Conservation (phyloP, 1,140 invertebrate species). For the Hyphantria cunea region DNA sequence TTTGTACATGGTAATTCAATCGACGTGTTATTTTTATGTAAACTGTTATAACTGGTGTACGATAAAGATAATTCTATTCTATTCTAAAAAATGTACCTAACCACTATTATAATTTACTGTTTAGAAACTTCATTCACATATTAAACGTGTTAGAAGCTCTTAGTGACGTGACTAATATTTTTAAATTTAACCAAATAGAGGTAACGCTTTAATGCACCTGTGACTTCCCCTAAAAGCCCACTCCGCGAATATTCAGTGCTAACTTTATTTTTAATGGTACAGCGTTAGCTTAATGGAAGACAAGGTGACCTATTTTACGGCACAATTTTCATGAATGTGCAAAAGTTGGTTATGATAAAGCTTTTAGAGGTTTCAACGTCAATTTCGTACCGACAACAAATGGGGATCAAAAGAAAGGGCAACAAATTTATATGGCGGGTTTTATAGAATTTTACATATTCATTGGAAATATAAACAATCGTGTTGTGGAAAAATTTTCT, state of each 20-base stretch:
- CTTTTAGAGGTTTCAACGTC: slow-evolving; percentile 55
- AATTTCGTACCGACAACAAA: slow-evolving; percentile 30
- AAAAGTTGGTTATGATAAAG: slow-evolving; percentile 68
- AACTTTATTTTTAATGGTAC: slow-evolving; percentile 79
- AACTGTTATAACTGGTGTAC: too few relatives aligned
- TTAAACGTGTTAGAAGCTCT: background rate
- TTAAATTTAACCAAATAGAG: slow-evolving; percentile 65
- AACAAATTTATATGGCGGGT: slow-evolving; percentile 7
- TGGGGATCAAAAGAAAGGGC: slow-evolving; percentile 19
- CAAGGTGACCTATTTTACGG: slow-evolving; percentile 72
- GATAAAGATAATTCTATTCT: too few relatives aligned
- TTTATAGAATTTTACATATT: slow-evolving; percentile 5
- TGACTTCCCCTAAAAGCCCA: slow-evolving; percentile 71
- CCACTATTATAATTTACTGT: slow-evolving; percentile 17
- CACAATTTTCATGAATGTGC: slow-evolving; percentile 69
- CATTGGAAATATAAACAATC: background rate
- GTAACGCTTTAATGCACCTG: slow-evolving; percentile 72
- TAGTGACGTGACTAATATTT: slow-evolving; percentile 46
- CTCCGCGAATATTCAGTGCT: slow-evolving; percentile 62
- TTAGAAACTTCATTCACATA: slow-evolving; percentile 13
- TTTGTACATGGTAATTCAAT: too few relatives aligned
- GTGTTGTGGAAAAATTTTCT: background rate
- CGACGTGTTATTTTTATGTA: too few relatives aligned
- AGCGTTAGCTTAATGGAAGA: slow-evolving; percentile 73
- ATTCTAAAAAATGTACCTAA: too few relatives aligned